phyloP scores from a whole-genome alignment of 2,888 invertebrate species.

The Melanostoma mellinum region DNA sequence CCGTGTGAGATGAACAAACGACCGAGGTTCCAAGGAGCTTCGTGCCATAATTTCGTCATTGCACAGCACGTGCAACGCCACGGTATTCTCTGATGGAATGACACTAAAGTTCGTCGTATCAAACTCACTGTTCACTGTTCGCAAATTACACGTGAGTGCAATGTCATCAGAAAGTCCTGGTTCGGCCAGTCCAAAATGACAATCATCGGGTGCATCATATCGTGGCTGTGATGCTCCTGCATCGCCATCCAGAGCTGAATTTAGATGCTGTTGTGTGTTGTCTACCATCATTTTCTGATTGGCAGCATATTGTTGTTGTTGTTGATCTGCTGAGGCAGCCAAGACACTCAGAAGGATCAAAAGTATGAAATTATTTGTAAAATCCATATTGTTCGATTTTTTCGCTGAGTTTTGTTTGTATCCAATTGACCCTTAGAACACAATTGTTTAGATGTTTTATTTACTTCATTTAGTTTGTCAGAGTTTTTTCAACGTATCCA shows the following conservation, averaged over 20 bases:
- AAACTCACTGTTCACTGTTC: slow-evolving; percentile 93
- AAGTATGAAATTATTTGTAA: slow-evolving; percentile 54
- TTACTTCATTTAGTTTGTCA: slow-evolving; percentile 46
- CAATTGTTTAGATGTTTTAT: slow-evolving; percentile 25
- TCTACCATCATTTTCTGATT: slow-evolving; percentile 70
- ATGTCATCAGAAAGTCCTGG: slow-evolving; percentile 85
- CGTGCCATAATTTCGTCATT: slow-evolving; percentile 91
- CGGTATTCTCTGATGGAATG: slow-evolving; percentile 92
- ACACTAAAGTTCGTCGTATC: slow-evolving; percentile 94
- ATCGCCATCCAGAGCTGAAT: slow-evolving; percentile 59
- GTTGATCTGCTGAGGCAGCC: slow-evolving; percentile 66
- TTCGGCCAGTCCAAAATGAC: slow-evolving; percentile 82
- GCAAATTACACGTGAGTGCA: slow-evolving; percentile 89
- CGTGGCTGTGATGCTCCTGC: slow-evolving; percentile 73
- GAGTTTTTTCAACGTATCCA: slow-evolving; percentile 67
- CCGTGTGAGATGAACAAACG: slow-evolving; percentile 91
- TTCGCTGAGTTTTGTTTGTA: slow-evolving; percentile 52
- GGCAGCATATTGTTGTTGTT: slow-evolving; percentile 69
- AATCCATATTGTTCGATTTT: slow-evolving; percentile 45
- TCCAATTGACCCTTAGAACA: slow-evolving; percentile 51
- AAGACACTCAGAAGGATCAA: slow-evolving; percentile 60
- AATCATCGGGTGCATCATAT: slow-evolving; percentile 94
- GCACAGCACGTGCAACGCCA: slow-evolving; percentile 90
- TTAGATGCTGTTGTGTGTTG: slow-evolving; percentile 63
- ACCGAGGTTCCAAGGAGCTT: slow-evolving; percentile 89